A percentile compares a stretch with the other conserved stretches of the same genome.
phyloP scores from a whole-genome alignment of 2,797 vertebrate species.

The Hemitrygon akajei region DNA sequence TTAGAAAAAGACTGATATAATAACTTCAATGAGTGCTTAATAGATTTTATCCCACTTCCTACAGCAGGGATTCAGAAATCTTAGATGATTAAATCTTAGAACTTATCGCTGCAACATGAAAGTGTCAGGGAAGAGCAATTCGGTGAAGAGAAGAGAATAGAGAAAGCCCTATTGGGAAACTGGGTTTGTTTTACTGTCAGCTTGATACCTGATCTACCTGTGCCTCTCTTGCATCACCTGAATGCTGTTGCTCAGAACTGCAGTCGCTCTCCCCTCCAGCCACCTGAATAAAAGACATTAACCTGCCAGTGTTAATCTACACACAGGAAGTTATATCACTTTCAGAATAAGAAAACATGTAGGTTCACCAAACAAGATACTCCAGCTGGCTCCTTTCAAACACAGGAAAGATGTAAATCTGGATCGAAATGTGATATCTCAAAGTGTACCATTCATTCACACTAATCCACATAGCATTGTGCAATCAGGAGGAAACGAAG shows the following conservation, averaged over 20 bases:
- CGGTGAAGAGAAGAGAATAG: background rate
- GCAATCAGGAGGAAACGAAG: conserved; percentile 43
- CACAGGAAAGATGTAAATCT: conserved; percentile 48
- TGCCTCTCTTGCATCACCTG: conserved; percentile 42
- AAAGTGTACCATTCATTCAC: conserved; percentile 47
- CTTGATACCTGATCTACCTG: conserved; percentile 36
- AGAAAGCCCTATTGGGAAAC: background rate
- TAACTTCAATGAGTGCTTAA: conserved; percentile 52
- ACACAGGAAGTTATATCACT: conserved; percentile 39
- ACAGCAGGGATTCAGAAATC: conserved; percentile 53
- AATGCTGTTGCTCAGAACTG: conserved; percentile 45
- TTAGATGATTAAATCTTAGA: conserved; percentile 50
- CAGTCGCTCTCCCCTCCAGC: conserved; percentile 41
- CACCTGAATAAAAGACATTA: conserved; percentile 43
- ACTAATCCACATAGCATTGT: conserved; percentile 44
- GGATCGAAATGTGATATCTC: conserved; percentile 47
- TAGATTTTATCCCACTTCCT: conserved; percentile 48
- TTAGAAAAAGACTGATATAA: conserved; percentile 48
- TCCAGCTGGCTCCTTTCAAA: conserved; percentile 40
- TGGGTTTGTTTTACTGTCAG: conserved; percentile 10
- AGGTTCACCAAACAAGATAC: conserved; percentile 37
- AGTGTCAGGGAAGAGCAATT: conserved; percentile 31
- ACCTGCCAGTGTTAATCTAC: conserved; percentile 44
- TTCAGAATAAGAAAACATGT: conserved; percentile 36
- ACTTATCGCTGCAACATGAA: conserved; percentile 46